phyloP scores from a whole-genome alignment of 2,113 vertebrate genomes.

The Zingel zingel region DNA sequence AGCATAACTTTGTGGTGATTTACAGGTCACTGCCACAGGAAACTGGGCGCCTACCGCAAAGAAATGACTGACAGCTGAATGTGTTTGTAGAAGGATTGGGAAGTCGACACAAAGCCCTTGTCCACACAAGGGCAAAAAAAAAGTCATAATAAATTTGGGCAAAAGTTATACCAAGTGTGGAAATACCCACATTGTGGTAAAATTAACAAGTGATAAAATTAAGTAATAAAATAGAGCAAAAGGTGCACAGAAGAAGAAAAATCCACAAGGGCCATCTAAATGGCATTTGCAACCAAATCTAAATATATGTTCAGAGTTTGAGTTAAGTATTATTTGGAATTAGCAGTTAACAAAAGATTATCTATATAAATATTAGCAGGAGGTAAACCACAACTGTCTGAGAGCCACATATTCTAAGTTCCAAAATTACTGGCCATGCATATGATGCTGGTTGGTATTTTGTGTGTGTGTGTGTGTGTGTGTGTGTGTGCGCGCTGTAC shows the following conservation, averaged over 20 bases:
- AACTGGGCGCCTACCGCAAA: constrained; percentile 50
- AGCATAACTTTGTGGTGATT: constrained; percentile 29
- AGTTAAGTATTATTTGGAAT: background rate
- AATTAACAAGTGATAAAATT: background rate
- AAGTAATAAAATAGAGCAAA: background rate
- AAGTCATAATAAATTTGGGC: background rate
- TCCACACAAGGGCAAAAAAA: background rate
- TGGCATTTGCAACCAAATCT: background rate
- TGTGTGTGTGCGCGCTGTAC: background rate
- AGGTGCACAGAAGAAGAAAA: background rate
- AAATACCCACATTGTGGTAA: constrained; percentile 6
- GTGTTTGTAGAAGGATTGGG: constrained; percentile 51
- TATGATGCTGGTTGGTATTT: background rate
- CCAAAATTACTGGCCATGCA: background rate
- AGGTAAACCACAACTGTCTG: background rate
- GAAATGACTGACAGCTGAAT: constrained; percentile 60
- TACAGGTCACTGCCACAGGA: constrained; percentile 58
- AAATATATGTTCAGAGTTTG: background rate
- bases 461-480: background rate
- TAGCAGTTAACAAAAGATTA: too few species aligned
- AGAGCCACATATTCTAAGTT: background rate
- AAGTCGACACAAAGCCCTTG: background rate
- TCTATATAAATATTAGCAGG: background rate
- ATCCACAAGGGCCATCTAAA: background rate
- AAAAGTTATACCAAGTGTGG: background rate